These are phyloP conservation scores for Aurelia aurita complex sp. Pacific DNA, from an alignment of 30 jellyfish, hydroid and myxozoan species.

Conservation along the genomic window DNA sequence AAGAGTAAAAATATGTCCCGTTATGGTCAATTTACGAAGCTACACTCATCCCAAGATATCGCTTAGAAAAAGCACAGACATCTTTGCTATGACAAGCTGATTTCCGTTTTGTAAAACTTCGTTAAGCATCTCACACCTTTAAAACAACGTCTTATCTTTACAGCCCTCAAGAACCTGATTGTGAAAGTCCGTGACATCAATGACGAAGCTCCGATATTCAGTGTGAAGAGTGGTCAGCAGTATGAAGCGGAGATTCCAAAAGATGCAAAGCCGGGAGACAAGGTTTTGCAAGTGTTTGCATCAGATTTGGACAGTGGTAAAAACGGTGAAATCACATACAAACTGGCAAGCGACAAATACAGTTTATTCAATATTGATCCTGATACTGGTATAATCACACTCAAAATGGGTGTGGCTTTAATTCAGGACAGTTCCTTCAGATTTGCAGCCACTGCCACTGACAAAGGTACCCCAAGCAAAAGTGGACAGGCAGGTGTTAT, in stretches of 20 bases:
- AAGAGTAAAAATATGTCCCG: too few species aligned
- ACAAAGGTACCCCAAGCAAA: slow-evolving; percentile 53
- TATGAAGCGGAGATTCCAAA: slow-evolving; percentile 71
- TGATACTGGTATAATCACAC: slow-evolving; percentile 74
- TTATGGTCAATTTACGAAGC: too few species aligned
- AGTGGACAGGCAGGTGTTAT: slow-evolving; percentile 82
- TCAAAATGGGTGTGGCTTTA: slow-evolving; percentile 75
- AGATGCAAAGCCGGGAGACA: slow-evolving; percentile 66
- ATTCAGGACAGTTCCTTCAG: slow-evolving; percentile 43
- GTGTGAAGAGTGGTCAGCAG: slow-evolving; percentile 72
- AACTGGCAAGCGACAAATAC: slow-evolving; percentile 48
- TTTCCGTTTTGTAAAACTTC: too few species aligned
- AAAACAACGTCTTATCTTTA: background rate
- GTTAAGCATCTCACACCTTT: too few species aligned
- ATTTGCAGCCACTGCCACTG: slow-evolving; percentile 78
- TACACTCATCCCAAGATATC: too few species aligned
- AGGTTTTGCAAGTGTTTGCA: slow-evolving; percentile 78
- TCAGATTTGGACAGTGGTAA: slow-evolving; percentile 95
- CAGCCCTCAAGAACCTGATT: slow-evolving; percentile 81
- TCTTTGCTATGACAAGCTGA: too few species aligned
- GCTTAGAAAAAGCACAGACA: too few species aligned
- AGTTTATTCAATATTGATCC: slow-evolving; percentile 68
- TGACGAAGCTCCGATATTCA: slow-evolving; percentile 92
- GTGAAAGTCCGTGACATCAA: slow-evolving; percentile 82
- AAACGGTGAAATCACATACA: slow-evolving; percentile 73